phyloP scores from a whole-genome alignment of 2,888 invertebrate species.

The Cantharis lateralis region DNA sequence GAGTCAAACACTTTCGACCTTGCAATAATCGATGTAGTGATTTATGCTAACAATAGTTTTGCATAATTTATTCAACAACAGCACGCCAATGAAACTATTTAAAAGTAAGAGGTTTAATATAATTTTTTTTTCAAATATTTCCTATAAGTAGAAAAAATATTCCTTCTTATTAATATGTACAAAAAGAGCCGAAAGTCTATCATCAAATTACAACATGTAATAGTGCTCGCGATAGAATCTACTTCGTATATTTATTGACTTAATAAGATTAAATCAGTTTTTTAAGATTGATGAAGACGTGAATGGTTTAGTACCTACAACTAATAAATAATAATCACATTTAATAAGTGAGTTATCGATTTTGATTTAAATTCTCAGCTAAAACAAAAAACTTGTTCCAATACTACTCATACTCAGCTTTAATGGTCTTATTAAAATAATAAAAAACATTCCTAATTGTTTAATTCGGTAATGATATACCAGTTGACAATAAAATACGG shows the following conservation, averaged over 20 bases:
- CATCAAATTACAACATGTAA: slow-evolving; percentile 11
- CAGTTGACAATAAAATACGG: too few relatives aligned
- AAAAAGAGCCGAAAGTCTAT: not conserved
- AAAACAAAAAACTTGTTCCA: not conserved
- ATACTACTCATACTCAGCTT: not conserved
- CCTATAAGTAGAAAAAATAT: not conserved
- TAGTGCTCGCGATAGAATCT: slow-evolving; percentile 9
- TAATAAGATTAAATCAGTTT: slow-evolving; percentile 10
- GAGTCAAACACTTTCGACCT: slow-evolving; percentile 16
- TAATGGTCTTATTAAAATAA: not conserved
- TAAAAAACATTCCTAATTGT: not conserved
- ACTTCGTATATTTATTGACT: slow-evolving; percentile 10
- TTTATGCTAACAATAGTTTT: slow-evolving; percentile 8
- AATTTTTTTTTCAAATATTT: not conserved
- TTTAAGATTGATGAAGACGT: slow-evolving; percentile 11
- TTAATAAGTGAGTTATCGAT: not conserved
- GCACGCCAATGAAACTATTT: slow-evolving; percentile 3
- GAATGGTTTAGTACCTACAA: slow-evolving; percentile 6
- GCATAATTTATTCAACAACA: slow-evolving; percentile 6
- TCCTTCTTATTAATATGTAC: not conserved
- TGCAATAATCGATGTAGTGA: slow-evolving; percentile 12
- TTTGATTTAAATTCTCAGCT: not conserved
- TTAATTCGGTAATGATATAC: not conserved
- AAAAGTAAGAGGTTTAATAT: not conserved
- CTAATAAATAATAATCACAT: slow-evolving; percentile 7